A percentile compares a stretch with the other conserved stretches of the same genome.
phyloP scores from a whole-genome alignment of 2,888 invertebrate genomes.

The Heteropelma amictum region DNA sequence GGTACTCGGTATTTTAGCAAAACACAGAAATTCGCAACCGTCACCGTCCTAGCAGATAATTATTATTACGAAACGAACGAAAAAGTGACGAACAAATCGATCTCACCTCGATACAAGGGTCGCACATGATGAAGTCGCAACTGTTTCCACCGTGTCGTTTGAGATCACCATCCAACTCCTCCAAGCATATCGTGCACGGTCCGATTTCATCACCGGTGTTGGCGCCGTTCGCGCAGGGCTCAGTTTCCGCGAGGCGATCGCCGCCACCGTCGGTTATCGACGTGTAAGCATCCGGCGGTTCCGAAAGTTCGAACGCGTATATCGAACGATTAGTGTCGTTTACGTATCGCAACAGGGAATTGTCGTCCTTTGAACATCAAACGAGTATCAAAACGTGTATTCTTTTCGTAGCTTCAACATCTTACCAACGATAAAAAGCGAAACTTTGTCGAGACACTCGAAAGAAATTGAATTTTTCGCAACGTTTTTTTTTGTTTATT shows the following conservation, averaged over 20 bases:
- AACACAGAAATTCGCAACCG: not conserved
- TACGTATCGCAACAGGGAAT: constrained; percentile 79
- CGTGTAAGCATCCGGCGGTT: constrained; percentile 71
- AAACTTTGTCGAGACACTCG: no score
- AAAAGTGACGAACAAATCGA: not conserved
- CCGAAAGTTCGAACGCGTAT: constrained; percentile 78
- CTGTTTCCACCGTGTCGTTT: constrained; percentile 80
- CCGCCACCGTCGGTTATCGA: constrained; percentile 64
- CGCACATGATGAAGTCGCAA: constrained; percentile 80
- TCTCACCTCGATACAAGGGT: constrained; percentile 80
- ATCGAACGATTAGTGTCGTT: constrained; percentile 79
- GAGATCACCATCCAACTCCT: constrained; percentile 80
- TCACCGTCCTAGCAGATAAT: not conserved
- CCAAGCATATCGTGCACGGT: constrained; percentile 81
- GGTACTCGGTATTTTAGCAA: not conserved
- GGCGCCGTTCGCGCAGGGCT: constrained; percentile 65
- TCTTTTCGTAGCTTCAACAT: not conserved
- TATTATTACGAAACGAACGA: not conserved
- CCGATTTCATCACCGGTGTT: constrained; percentile 70
- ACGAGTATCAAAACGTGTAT: not conserved
- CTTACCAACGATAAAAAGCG: not conserved
- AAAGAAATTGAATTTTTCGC: no score
- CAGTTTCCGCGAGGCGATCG: constrained; percentile 64
- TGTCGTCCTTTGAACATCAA: constrained; percentile 79
- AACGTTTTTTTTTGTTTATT: no score